Base-by-base conservation (phyloP, 2,797 vertebrate genomes). In the Nasua narica region DNA sequence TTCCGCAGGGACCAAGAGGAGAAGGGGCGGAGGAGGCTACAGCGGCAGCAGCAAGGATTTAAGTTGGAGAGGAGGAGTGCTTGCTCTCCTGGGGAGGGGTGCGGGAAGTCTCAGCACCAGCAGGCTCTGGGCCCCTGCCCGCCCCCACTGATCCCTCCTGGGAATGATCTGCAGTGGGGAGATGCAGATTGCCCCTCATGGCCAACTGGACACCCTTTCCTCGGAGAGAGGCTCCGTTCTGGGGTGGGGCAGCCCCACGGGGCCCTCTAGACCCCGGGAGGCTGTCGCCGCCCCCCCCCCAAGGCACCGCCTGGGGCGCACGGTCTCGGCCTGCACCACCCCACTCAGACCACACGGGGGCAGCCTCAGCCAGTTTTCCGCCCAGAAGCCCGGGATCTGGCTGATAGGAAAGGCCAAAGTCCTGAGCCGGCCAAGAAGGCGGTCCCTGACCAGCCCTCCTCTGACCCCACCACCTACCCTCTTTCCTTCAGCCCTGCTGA, bases 81-180 rank as follows among this genome's bases (percentile, higher is more conserved):
- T 37, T 0, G 15, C 5, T 6, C 25, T 18, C 58, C 48, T 52
- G 40, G 18, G 27, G 67, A 3, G 16, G 7, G 13, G 29, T 1
- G 1, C 2, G 0, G 0, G 6, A 0, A 1, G 7, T 15, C 21
- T 35, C 16, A 1, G 23, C 65, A 4, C 40, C 77, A 8, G 27
- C 0, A 16, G 48, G 35, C 52, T 50, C 70, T 27, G n/a, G 23
- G n/a, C 6, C 37, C 25, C 50, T 3, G 8, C 14, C 5, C 1
- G 16, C 40, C 6, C 27, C 16, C 15, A 3, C 27, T 9, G 40
- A 21, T 0, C 54, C 46, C 21, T 11, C 29, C 43, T 5, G 32
- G 16, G 52, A 29, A 27, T 21, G 37, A 25, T 14, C 58, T 25
- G 1, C 27, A 50, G 12, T 29, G 21, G 12, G 37, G 19, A 35